Base-by-base conservation (phyloP, 2,888 invertebrate genomes). In the Eupithecia tripunctaria region DNA sequence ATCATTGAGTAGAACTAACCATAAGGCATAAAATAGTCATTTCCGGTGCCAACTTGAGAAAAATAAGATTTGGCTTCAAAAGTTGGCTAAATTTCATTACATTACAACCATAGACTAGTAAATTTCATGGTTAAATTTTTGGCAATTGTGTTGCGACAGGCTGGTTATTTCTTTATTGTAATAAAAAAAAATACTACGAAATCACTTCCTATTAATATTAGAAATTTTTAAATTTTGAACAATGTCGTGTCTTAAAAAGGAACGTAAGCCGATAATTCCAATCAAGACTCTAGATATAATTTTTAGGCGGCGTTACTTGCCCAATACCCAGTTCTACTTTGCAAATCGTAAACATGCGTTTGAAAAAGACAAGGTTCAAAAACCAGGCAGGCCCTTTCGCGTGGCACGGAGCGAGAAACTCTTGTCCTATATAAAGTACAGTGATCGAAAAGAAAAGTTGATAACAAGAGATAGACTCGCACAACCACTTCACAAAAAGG, bases 251-350 rank as follows among this genome's bases (percentile, higher is more conserved):
- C 78, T 89, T 64, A 77, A 89, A 66, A 89, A 91, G 79, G 83
- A 91, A 79, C 88, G 84, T 7, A 93, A 93, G 71, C 91, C 94
- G 15, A 89, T 94, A 85, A 87, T 92, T 56, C 94, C 94, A 5
- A 59, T 90, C 72, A 94, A 94, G 84, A 92, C 91, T 67, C 84
- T 94, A 74, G 94, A 95, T 80, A 83, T 92, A 70, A 90, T 94
- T 83, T 94, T 93, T 77, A 84, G 94, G 77, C 89, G 92, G n/a
- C 91, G 94, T 3, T 88, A 93, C 81, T 85, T 94, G 68, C 89
- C 86, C 56, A 95, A 93, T 71, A 93, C 94, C 14, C 94, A 95
- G 81, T 88, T 90, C 82, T 95, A 95, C 79, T 93, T 93, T 81
- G 81, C 95, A 21, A 91, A 94, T 80, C 86, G 92, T 70, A 88